Evolutionary conservation across 2,888 invertebrate species (phyloP), one percentile per base, ranked within the genome.

Genomic region (Megamerina dolium): DNA sequence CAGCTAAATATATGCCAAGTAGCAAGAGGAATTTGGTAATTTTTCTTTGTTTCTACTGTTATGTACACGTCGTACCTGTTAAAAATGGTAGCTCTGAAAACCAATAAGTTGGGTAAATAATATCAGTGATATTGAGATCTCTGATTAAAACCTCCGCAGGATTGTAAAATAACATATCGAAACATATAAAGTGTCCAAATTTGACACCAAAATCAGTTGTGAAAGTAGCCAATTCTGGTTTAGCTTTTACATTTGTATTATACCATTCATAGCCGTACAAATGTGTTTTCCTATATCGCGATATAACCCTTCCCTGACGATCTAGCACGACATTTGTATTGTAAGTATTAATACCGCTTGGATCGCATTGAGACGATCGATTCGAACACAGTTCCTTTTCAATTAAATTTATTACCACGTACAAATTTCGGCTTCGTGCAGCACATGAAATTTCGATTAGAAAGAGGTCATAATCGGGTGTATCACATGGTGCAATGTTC

Each of bases 131-230:
- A 3, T 67, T 66, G 2, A 51, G 29, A 2, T 60, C 23, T 38
- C 43, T 33, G 0, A 65, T 17, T 12, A 68, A 41, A 5, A 77
- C 74, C 26, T 82, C 66, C 0, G 82, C 77, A 0, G 89, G 87
- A 4, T 78, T 74, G 57, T 82, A 75, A 72, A 85, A 90, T 57
- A 88, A 64, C 27, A 90, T 77, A 60, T 92, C 92, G 64, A 90
- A 91, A 66, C 91, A 91, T 37, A 83, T 83, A 60, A 85, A 82
- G 51, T 83, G 78, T 2, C 88, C 90, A 61, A 90, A 88, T 4
- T 75, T 80, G 0, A 85, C 83, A 3, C 83, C 83, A 57, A 87
- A 88, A 64, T 88, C 87, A 0, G 87, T 85, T 0, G 63, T 66
- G 59, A 89, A 87, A 1, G 76, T 68, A 1, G 80, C 75, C 12